These are phyloP conservation scores for Megaceryle maxima DNA, from an alignment of 2,113 vertebrate species.

Conservation along the genomic window DNA sequence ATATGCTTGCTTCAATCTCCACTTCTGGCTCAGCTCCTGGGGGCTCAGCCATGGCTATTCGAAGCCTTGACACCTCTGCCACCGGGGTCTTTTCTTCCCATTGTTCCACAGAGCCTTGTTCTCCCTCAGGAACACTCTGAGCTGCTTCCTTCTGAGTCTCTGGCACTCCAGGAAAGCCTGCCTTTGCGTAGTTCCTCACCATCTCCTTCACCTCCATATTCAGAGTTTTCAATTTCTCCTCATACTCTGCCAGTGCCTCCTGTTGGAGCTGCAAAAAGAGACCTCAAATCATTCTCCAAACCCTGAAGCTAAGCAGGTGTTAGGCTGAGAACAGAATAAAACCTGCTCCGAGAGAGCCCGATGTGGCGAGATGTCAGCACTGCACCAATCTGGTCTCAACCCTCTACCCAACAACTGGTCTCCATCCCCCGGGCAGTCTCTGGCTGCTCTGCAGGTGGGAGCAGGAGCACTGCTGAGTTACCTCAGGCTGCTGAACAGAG, in stretches of 20 bases:
- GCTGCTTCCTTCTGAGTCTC: constrained; percentile 18
- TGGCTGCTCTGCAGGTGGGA: too few species aligned
- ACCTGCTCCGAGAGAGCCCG: not conserved
- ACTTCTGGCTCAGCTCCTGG: not conserved
- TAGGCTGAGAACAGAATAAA: not conserved
- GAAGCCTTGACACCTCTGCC: not conserved
- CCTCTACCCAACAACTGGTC: rapidly evolving
- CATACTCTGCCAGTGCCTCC: constrained; percentile 77
- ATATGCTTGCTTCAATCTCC: constrained; percentile 11
- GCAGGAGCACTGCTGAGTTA: too few species aligned
- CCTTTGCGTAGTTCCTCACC: constrained; percentile 74
- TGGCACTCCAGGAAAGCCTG: constrained; percentile 71
- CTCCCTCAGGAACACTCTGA: not conserved
- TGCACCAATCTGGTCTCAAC: not conserved
- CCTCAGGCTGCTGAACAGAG: not conserved
- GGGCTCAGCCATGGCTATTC: not conserved
- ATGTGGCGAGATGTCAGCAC: rapidly evolving
- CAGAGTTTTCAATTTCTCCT: constrained; percentile 78
- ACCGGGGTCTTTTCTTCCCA: not conserved
- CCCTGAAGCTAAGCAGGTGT: not conserved
- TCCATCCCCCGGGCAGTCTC: not conserved
- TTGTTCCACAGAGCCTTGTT: not conserved
- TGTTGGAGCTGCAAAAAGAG: constrained; percentile 80
- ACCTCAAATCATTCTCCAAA: not conserved
- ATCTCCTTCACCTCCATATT: constrained; percentile 76